phyloP scores from a whole-genome alignment of 1,140 invertebrate species.

The Manduca sexta region DNA sequence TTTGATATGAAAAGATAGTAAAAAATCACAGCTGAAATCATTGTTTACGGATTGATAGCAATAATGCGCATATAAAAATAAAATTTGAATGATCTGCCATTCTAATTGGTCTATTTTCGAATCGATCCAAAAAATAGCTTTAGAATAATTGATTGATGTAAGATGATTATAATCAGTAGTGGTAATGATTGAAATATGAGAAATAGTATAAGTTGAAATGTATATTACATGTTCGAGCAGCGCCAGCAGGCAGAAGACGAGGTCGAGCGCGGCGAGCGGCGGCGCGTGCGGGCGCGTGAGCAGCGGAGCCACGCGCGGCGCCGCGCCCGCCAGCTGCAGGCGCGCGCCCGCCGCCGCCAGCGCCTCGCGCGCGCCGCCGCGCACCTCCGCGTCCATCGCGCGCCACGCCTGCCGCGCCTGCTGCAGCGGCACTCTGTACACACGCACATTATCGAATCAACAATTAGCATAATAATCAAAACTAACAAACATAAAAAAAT shows the following conservation, averaged over 20 bases:
- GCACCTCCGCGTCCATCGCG: constrained; percentile 90
- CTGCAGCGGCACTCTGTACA: constrained; percentile 82
- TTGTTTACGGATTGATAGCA: no score
- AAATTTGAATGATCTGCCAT: no score
- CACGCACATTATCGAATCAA: background rate
- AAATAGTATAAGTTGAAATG: no score
- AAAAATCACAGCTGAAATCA: no score
- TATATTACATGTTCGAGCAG: no score
- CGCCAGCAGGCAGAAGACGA: constrained; percentile 86
- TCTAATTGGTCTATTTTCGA: no score
- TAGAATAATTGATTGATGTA: no score
- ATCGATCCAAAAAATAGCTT: no score
- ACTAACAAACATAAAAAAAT: background rate
- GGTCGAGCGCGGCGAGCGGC: constrained; percentile 87
- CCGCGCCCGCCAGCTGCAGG: constrained; percentile 82
- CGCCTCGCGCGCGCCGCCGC: constrained; percentile 84
- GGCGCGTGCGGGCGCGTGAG: constrained; percentile 88
- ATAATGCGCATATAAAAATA: no score
- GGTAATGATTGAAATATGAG: no score
- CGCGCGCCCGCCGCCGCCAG: constrained; percentile 85
- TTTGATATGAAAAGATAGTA: no score
- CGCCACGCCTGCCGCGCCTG: constrained; percentile 90
- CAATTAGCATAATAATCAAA: background rate
- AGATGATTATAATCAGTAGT: no score
- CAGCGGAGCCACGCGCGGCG: constrained; percentile 85